Conservation (phyloP, 2,797 vertebrate species). For the Anguilla marmorata region DNA sequence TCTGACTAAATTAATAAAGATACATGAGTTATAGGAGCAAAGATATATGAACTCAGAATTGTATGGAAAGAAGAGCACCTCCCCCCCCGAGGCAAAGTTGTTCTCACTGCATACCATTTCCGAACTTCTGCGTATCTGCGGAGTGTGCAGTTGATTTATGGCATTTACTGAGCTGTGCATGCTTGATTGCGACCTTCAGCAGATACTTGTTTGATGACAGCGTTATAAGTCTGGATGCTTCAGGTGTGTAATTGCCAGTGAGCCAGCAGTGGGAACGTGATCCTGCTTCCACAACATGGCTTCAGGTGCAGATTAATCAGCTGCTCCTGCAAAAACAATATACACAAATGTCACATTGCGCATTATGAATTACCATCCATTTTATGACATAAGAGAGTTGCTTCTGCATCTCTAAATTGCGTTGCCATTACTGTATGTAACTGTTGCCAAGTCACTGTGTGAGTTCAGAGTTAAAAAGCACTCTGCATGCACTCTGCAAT, state of each 20-base stretch:
- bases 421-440: background rate
- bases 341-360: background rate
- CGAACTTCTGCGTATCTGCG: slow-evolving; percentile 38
- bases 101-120: slow-evolving; percentile 40
- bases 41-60: background rate
- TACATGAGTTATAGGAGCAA: background rate
- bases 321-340: background rate
- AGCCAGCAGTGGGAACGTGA: slow-evolving; percentile 71
- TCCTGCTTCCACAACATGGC: slow-evolving; percentile 66
- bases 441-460: background rate
- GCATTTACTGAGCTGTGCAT: slow-evolving; percentile 27
- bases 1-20: background rate
- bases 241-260: slow-evolving; percentile 80
- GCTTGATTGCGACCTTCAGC: slow-evolving; percentile 64
- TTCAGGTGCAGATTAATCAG: slow-evolving; percentile 52
- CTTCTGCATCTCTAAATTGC: background rate
- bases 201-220: slow-evolving; percentile 80
- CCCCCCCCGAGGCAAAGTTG: background rate
- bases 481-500: background rate
- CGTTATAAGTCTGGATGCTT: slow-evolving; percentile 75
- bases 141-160: slow-evolving; percentile 70
- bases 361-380: background rate
- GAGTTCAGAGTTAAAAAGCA: background rate
- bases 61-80: background rate
- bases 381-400: background rate